phyloP scores from a whole-genome alignment of 2,797 vertebrate genomes.

The Lophius americanus region DNA sequence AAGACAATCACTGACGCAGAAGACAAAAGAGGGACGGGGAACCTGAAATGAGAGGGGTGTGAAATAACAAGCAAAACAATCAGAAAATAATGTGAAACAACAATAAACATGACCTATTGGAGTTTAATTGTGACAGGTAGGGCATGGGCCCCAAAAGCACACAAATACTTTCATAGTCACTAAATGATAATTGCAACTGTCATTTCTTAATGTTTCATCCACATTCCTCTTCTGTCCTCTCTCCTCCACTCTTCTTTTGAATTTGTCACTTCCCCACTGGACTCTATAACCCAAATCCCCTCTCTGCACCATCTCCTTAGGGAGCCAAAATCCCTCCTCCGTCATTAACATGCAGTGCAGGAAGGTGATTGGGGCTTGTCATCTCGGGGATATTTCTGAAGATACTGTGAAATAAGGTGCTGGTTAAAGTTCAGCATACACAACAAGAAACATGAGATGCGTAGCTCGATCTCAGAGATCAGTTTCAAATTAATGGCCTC shows the following conservation, averaged over 20 bases:
- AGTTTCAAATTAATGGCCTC: conserved; percentile 46
- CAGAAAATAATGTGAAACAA: too few species aligned
- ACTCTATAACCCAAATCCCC: conserved; percentile 35
- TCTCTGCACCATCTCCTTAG: too few species aligned
- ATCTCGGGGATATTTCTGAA: conserved; percentile 48
- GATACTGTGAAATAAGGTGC: conserved; percentile 52
- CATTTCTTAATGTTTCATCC: background rate
- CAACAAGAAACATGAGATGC: conserved; percentile 55
- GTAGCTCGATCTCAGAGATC: conserved; percentile 28
- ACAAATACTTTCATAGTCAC: background rate
- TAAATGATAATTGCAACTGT: background rate
- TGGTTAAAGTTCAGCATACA: conserved; percentile 49
- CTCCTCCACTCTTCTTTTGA: background rate
- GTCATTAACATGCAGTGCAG: conserved; percentile 53
- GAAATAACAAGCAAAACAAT: too few species aligned
- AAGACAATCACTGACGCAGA: too few species aligned
- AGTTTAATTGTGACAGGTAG: too few species aligned
- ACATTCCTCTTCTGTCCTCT: conserved; percentile 13
- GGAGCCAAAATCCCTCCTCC: conserved; percentile 23
- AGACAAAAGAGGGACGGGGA: too few species aligned
- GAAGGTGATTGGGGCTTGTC: conserved; percentile 41
- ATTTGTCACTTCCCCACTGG: conserved; percentile 13
- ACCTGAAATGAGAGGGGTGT: too few species aligned
- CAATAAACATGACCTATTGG: too few species aligned
- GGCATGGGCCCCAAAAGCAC: background rate